These are phyloP conservation scores for Acleris laterana DNA, from an alignment of 2,888 invertebrate species.

Conservation along the genomic window DNA sequence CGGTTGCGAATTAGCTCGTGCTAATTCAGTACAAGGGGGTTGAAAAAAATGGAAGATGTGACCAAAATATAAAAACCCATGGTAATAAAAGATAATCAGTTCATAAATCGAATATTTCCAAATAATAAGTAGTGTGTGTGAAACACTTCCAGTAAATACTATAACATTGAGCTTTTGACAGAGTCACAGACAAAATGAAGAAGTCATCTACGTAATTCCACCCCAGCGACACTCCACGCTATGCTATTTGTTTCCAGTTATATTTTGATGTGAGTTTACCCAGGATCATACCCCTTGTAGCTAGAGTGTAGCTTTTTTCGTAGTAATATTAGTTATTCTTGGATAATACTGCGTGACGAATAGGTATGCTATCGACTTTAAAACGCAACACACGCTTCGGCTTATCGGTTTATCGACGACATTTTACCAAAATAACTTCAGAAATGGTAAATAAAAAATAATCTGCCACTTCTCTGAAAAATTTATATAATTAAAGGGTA, in stretches of 20 bases:
- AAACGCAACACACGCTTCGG: constrained; percentile 12
- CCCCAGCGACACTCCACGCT: too few species aligned
- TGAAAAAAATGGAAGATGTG: constrained; percentile 41
- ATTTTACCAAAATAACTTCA: constrained; percentile 1
- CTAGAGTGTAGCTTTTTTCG: too few species aligned
- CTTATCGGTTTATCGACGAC: constrained; percentile 17
- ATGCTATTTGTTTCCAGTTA: too few species aligned
- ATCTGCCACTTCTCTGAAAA: too few species aligned
- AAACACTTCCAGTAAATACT: constrained; percentile 46
- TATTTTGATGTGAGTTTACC: too few species aligned
- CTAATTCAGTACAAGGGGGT: constrained; percentile 14
- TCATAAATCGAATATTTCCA: constrained; percentile 40
- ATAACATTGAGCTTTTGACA: constrained; percentile 78
- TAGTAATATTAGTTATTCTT: constrained; percentile 43
- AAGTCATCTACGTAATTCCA: constrained; percentile 51
- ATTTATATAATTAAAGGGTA: too few species aligned
- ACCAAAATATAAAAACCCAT: constrained; percentile 25
- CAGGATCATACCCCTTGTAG: too few species aligned
- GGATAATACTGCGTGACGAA: constrained; percentile 66
- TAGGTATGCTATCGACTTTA: constrained; percentile 42
- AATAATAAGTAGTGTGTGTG: constrained; percentile 40
- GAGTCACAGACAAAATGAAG: constrained; percentile 59
- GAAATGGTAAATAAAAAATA: too few species aligned
- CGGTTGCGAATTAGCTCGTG: constrained; percentile 12
- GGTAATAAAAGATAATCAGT: constrained; percentile 25